These are phyloP conservation scores for Ferdinandea cuprea DNA, from an alignment of 2,888 invertebrate genomes.

Conservation along the genomic window DNA sequence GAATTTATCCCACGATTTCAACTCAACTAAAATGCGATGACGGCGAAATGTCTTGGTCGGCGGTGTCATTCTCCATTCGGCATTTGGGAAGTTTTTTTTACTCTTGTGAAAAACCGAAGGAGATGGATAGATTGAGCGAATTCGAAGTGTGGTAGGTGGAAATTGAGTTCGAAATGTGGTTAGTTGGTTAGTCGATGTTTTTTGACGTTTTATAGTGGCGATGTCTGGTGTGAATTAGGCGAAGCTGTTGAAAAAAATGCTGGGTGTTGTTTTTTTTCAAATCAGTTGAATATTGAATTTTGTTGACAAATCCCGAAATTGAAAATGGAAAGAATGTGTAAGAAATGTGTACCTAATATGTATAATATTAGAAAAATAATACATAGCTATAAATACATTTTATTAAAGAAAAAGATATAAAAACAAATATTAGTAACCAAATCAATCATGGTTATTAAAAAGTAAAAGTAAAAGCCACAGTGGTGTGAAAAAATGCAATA, in stretches of 20 bases:
- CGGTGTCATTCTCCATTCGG: conserved; percentile 20
- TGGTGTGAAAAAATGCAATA: too few relatives aligned
- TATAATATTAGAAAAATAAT: too few relatives aligned
- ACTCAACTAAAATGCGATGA: conserved; percentile 63
- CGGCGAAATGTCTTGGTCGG: conserved; percentile 37
- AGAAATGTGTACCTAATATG: too few relatives aligned
- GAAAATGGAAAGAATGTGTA: too few relatives aligned
- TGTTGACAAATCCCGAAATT: too few relatives aligned
- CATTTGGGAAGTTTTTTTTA: conserved; percentile 14
- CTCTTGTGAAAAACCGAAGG: conserved; percentile 28
- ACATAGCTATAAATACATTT: too few relatives aligned
- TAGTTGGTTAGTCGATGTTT: neutral
- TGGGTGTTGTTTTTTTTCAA: too few relatives aligned
- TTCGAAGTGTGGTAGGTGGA: conserved; percentile 24
- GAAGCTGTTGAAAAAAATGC: neutral
- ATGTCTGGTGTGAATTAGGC: neutral
- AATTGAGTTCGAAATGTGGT: conserved; percentile 16
- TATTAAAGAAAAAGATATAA: too few relatives aligned
- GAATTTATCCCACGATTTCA: conserved; percentile 71
- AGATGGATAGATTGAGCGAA: conserved; percentile 35
- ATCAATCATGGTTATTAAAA: too few relatives aligned
- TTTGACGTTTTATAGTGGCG: neutral
- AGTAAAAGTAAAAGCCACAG: too few relatives aligned
- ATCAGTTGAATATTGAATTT: too few relatives aligned
- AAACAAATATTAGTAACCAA: too few relatives aligned